Conservation (phyloP, 2,797 vertebrate genomes). For the Epinephelus awoara region DNA sequence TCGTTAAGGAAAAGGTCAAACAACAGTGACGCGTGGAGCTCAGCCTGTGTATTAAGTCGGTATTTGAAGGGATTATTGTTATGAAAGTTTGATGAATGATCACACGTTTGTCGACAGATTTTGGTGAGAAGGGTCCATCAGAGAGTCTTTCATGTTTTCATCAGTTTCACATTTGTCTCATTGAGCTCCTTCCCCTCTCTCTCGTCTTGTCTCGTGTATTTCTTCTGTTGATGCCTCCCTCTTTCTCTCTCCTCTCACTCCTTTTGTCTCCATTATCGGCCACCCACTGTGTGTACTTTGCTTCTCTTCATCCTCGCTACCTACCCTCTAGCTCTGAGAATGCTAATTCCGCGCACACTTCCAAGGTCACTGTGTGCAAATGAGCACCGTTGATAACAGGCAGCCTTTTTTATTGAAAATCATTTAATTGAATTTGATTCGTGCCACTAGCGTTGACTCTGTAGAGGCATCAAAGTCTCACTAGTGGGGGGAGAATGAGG, state of each 20-base stretch:
- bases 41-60: background rate
- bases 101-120: background rate
- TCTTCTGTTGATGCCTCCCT: constrained; percentile 26
- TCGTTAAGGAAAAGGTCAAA: constrained; percentile 30
- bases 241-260: constrained; percentile 15
- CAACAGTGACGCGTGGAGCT: background rate
- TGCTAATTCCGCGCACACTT: constrained; percentile 59
- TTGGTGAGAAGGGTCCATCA: background rate
- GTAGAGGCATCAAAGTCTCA: constrained; percentile 74
- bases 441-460: constrained; percentile 75
- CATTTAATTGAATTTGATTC: constrained; percentile 86
- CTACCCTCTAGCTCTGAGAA: constrained; percentile 59
- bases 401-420: constrained; percentile 74
- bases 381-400: constrained; percentile 80
- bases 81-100: constrained; percentile 19
- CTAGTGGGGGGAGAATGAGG: constrained; percentile 43
- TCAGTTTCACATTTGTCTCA: constrained; percentile 30
- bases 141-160: constrained; percentile 5
- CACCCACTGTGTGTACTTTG: constrained; percentile 56
- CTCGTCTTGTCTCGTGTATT: constrained; percentile 39
- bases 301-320: constrained; percentile 63
- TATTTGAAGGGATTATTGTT: constrained; percentile 19
- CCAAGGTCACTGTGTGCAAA: constrained; percentile 85
- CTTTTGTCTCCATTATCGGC: constrained; percentile 59
- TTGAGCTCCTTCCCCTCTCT: constrained; percentile 11